phyloP scores from a whole-genome alignment of 1,140 invertebrate genomes.

The Drosophila mojavensis region DNA sequence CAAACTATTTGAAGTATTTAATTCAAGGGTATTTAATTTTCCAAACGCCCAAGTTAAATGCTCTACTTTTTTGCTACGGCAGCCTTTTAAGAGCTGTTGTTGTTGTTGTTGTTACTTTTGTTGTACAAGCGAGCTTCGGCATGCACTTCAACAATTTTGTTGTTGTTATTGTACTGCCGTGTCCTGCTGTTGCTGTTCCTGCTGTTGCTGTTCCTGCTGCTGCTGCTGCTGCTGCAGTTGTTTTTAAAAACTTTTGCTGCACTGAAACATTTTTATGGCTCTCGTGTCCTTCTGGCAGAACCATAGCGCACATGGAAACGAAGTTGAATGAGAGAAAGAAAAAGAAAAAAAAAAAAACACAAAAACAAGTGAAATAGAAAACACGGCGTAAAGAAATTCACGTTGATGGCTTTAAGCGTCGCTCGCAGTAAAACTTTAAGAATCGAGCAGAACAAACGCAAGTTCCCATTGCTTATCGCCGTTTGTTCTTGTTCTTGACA shows the following conservation, averaged over 20 bases:
- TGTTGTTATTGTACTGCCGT: conserved; percentile 45
- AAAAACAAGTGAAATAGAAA: conserved; percentile 74
- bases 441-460: too few relatives aligned
- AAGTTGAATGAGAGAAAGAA: conserved; percentile 9
- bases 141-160: conserved; percentile 56
- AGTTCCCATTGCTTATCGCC: conserved; percentile 33
- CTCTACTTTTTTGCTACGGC: conserved; percentile 42
- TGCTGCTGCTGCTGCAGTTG: conserved; percentile 50
- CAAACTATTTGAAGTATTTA: background rate
- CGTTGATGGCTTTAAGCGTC: conserved; percentile 33
- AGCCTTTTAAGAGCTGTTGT: conserved; percentile 69
- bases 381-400: conserved; percentile 28
- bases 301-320: too few relatives aligned
- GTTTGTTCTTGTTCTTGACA: conserved; percentile 68
- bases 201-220: conserved; percentile 55
- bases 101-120: conserved; percentile 6
- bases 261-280: conserved; percentile 74
- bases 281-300: conserved; percentile 66
- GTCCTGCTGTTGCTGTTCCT: conserved; percentile 28
- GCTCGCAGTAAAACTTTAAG: conserved; percentile 32
- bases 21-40: background rate
- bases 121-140: conserved; percentile 21
- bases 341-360: background rate
- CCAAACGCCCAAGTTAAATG: background rate
- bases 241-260: conserved; percentile 62